These are phyloP conservation scores for Philereme transversata DNA, from an alignment of 2,888 invertebrate species.

Conservation along the genomic window DNA sequence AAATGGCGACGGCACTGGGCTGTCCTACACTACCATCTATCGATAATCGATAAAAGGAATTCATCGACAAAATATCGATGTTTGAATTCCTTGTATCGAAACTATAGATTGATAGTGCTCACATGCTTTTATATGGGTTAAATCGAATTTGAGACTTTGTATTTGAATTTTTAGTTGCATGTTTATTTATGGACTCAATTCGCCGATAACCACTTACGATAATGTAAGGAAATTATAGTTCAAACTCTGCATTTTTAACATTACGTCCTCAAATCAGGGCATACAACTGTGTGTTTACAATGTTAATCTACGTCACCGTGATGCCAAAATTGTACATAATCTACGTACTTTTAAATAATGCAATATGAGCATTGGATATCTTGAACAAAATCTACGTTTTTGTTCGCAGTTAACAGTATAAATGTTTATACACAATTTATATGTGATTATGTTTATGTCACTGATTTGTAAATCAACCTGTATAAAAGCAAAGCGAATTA, in stretches of 20 bases:
- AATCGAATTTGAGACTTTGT: slow-evolving; percentile 32
- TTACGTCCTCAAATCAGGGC: slow-evolving; percentile 9
- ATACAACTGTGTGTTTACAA: slow-evolving; percentile 15
- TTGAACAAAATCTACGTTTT: neutral
- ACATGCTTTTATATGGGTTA: slow-evolving; percentile 47
- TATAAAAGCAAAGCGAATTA: slow-evolving; percentile 58
- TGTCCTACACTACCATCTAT: slow-evolving; percentile 29
- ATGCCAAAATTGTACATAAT: slow-evolving; percentile 27
- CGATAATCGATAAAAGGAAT: slow-evolving; percentile 20
- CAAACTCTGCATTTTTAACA: slow-evolving; percentile 27
- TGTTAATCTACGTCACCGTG: slow-evolving; percentile 17
- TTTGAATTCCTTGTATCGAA: slow-evolving; percentile 16
- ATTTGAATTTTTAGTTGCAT: slow-evolving; percentile 20
- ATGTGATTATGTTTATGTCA: slow-evolving; percentile 18
- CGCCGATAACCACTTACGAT: slow-evolving; percentile 12
- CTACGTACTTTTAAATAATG: slow-evolving; percentile 15
- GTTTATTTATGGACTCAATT: slow-evolving; percentile 8
- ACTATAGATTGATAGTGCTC: slow-evolving; percentile 26
- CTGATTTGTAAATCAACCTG: slow-evolving; percentile 35
- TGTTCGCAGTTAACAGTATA: no score
- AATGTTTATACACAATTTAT: slow-evolving; percentile 2
- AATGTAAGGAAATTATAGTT: slow-evolving; percentile 21
- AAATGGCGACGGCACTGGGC: slow-evolving; percentile 35
- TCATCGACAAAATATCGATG: slow-evolving; percentile 19
- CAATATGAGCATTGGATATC: neutral